Evolutionary conservation across 2,797 vertebrate species (phyloP).

Genomic region (Poliocrania exsul): DNA sequence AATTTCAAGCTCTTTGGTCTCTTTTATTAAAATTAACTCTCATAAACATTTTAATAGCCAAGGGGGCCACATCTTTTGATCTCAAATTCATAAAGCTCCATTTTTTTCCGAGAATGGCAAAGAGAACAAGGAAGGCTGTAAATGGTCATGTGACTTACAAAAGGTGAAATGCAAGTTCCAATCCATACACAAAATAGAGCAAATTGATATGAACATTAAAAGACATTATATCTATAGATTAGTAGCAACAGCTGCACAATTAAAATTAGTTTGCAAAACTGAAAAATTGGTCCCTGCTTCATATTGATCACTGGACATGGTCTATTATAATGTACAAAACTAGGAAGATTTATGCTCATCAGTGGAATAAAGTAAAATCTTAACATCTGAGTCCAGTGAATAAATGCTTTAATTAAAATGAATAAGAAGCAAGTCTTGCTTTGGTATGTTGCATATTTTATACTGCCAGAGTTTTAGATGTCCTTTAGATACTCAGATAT

Average conservation of each 20-base stretch:
- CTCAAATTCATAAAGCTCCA: neutral
- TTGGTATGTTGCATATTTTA: neutral
- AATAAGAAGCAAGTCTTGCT: neutral
- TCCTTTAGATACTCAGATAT: neutral
- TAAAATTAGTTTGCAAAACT: neutral
- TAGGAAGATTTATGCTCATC: neutral
- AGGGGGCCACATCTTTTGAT: neutral
- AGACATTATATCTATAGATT: neutral
- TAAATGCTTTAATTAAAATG: conserved; percentile 28
- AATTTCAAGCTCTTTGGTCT: neutral
- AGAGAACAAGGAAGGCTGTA: neutral
- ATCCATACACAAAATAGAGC: neutral
- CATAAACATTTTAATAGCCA: neutral
- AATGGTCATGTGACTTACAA: neutral
- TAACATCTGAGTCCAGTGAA: neutral
- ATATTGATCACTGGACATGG: neutral
- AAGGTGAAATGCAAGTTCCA: neutral
- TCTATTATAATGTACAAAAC: neutral
- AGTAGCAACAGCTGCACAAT: neutral
- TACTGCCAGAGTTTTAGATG: neutral
- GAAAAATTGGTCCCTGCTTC: neutral
- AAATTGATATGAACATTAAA: neutral
- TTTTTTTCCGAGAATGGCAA: neutral
- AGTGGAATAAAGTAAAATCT: neutral
- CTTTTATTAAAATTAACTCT: neutral